Base-by-base conservation (phyloP, 2,888 invertebrate species). In the Noctua janthe region DNA sequence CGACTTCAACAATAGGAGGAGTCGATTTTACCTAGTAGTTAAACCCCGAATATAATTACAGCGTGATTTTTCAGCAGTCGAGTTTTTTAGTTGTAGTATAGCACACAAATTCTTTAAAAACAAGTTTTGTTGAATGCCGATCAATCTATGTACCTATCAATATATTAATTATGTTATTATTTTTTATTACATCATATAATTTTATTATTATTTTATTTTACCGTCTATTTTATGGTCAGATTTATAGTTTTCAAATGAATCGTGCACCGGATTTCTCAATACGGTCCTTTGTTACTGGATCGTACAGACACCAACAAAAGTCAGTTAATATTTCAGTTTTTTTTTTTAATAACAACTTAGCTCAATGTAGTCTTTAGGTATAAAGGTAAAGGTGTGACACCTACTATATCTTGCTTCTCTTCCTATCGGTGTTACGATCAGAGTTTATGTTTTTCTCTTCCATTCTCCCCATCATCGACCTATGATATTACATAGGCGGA, bases 181-280 rank as follows among this genome's bases (percentile, higher is more conserved):
- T 6, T 39, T 29, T 51, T 13, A 49, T 29, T 51, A 62, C 5
- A 47, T 10, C 23, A 23, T 20, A 15, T 23, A 66, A n/a, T 56
- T 17, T 56, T 56, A 43, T 35, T 23, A 23, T 47, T 56, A 51
- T 20, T 54, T 54, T 8, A 54, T 54, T 54, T 51, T 51, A 51
- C 17, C 6, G 54, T 54, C 7, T 20, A 20, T 54, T 54, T 47
- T 56, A 47, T n/a, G 13, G 35, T 10, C 17, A 13, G 11, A n/a
- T 56, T 78, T 49, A 49, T 67, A 20, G 17, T 78, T 49, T 47
- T 66, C 6, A 35, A 78, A 77, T 23, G 29, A 29, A 47, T 56
- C n/a, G 29, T 54, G 15, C 8, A 15, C 71, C 62, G 3, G 29
- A 29, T 62, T 62, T 29, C 17, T 29, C 17, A 29, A 62, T 62